Evolutionary conservation across 2,113 vertebrate species (phyloP).

Genomic region (Colinus virginianus): DNA sequence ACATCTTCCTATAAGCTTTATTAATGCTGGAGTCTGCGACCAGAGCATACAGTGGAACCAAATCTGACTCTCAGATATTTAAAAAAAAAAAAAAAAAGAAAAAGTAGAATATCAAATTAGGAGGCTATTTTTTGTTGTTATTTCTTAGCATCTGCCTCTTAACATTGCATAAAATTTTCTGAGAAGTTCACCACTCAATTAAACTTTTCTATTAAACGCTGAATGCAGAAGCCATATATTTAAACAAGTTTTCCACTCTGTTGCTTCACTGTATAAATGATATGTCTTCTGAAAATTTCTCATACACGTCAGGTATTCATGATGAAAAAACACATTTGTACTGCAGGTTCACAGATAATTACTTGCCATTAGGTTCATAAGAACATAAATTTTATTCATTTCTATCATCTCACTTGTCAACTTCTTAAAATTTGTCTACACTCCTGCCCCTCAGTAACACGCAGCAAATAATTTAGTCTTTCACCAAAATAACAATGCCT

Average conservation of each 20-base stretch:
- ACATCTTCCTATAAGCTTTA: neutral
- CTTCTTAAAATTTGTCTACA: constrained; percentile 68
- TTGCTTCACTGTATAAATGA: constrained; percentile 74
- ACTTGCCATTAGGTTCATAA: constrained; percentile 79
- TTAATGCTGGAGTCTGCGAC: constrained; percentile 1
- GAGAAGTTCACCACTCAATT: constrained; percentile 72
- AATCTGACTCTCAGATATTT: neutral
- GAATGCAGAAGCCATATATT: constrained; percentile 61
- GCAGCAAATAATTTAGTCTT: constrained; percentile 75
- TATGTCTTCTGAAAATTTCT: constrained; percentile 78
- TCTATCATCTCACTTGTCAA: constrained; percentile 77
- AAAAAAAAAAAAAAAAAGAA: neutral
- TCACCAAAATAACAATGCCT: constrained; percentile 74
- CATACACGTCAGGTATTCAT: constrained; percentile 74
- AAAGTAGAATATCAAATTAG: neutral
- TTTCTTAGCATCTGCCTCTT: constrained; percentile 49
- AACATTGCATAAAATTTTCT: constrained; percentile 48
- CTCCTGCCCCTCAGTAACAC: constrained; percentile 75
- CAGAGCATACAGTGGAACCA: neutral
- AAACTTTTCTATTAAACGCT: constrained; percentile 71
- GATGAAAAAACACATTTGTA: constrained; percentile 81
- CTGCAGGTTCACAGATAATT: constrained; percentile 81
- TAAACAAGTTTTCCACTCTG: constrained; percentile 64
- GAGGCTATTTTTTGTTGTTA: neutral
- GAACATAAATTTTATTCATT: constrained; percentile 80